These are phyloP conservation scores for Acleris laterana DNA, from an alignment of 2,888 invertebrate species.

Conservation along the genomic window DNA sequence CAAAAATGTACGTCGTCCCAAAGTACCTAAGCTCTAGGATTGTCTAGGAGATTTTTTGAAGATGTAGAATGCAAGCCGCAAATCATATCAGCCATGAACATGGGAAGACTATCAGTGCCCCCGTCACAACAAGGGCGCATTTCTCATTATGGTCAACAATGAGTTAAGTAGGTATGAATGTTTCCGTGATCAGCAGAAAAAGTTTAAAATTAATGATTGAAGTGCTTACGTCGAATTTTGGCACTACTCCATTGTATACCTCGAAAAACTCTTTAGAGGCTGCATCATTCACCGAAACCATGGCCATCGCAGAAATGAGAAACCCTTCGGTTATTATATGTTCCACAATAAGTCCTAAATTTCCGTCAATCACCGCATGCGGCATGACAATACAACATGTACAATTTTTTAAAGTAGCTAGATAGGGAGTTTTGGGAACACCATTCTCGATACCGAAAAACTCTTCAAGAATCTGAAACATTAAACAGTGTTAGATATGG, in stretches of 20 bases:
- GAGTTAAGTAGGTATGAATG: no score
- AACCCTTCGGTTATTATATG: constrained; percentile 89
- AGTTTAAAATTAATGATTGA: no score
- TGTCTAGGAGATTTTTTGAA: no score
- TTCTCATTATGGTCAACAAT: no score
- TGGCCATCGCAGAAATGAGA: constrained; percentile 90
- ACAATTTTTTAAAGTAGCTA: constrained; percentile 86
- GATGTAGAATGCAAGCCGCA: no score
- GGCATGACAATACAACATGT: constrained; percentile 95
- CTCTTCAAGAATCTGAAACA: constrained; percentile 62
- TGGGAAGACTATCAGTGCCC: no score
- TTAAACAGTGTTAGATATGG: not conserved
- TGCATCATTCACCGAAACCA: constrained; percentile 85
- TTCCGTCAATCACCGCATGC: constrained; percentile 91
- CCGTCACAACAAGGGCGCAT: no score
- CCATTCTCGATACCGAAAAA: constrained; percentile 70
- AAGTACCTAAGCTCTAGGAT: no score
- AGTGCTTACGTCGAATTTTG: constrained; percentile 87
- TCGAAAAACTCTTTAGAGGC: constrained; percentile 91
- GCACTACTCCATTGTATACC: constrained; percentile 93
- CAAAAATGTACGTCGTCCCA: no score
- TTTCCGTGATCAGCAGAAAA: constrained; percentile 7
- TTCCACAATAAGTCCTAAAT: constrained; percentile 88
- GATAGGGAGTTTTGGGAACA: constrained; percentile 57
- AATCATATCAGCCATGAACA: no score